phyloP scores from a whole-genome alignment of 2,113 vertebrate genomes.

The Halcyon malimbica region DNA sequence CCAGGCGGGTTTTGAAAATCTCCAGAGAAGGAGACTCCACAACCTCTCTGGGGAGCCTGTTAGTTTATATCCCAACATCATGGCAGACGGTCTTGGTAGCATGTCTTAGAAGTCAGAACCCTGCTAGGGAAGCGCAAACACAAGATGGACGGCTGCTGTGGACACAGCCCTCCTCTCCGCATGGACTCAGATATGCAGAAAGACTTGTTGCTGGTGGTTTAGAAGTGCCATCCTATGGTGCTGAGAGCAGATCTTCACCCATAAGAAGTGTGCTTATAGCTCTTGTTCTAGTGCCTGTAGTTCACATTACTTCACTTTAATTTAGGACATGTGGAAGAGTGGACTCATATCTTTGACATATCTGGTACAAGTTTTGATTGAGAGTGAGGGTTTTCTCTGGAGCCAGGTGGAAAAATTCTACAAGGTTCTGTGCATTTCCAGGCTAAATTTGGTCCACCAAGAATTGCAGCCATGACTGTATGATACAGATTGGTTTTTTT shows the following conservation, averaged over 20 bases:
- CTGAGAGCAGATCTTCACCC: not conserved
- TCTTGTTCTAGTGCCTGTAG: not conserved
- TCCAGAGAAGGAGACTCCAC: too few relatives aligned
- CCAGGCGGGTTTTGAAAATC: too few relatives aligned
- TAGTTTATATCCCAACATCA: not conserved
- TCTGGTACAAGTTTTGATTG: not conserved
- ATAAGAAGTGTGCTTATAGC: not conserved
- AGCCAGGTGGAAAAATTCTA: not conserved
- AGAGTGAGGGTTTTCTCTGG: not conserved
- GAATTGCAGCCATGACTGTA: not conserved
- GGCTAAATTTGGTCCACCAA: not conserved
- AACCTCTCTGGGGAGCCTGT: too few relatives aligned
- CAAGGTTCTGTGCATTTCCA: not conserved
- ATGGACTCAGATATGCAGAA: not conserved
- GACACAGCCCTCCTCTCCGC: not conserved
- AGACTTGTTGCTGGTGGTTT: not conserved
- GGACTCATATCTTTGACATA: not conserved
- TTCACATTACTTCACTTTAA: not conserved
- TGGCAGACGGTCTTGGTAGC: not conserved
- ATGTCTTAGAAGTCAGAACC: not conserved
- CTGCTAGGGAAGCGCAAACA: not conserved
- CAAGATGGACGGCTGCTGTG: not conserved
- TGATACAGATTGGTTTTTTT: not conserved
- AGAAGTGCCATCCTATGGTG: not conserved
- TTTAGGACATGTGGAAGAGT: not conserved